phyloP scores from a whole-genome alignment of 2,888 invertebrate genomes.

The Schizotus pectinicornis region DNA sequence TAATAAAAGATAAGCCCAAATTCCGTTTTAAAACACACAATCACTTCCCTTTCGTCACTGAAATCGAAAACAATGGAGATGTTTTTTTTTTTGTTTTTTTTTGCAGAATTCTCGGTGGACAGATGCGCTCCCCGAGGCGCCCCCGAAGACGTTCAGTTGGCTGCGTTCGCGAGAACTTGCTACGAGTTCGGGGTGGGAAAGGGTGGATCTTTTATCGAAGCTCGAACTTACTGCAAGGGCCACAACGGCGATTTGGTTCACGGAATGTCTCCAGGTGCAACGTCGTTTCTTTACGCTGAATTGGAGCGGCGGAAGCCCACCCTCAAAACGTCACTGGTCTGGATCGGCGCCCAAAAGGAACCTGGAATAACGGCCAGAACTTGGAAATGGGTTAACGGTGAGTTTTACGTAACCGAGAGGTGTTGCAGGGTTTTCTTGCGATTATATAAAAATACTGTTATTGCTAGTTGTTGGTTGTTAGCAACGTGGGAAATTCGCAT shows the following conservation, averaged over 20 bases:
- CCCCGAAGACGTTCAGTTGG: conserved; percentile 79
- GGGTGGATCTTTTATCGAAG: conserved; percentile 84
- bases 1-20: too few relatives aligned
- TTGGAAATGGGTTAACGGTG: conserved; percentile 92
- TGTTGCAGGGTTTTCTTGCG: not conserved
- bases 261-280: conserved; percentile 64
- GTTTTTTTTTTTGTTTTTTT: too few relatives aligned
- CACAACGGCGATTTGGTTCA: conserved; percentile 75
- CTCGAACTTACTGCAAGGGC: conserved; percentile 73
- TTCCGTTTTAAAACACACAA: too few relatives aligned
- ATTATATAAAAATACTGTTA: not conserved
- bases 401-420: conserved; percentile 44
- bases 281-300: conserved; percentile 76
- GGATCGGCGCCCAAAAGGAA: conserved; percentile 91
- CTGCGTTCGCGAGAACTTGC: conserved; percentile 85
- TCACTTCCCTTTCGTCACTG: too few relatives aligned
- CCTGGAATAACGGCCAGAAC: conserved; percentile 81
- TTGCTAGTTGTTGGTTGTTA: too few relatives aligned
- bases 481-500: not conserved
- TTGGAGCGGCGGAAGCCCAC: conserved; percentile 80
- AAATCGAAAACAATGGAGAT: too few relatives aligned
- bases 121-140: conserved; percentile 77
- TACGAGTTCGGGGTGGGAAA: conserved; percentile 86
- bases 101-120: conserved; percentile 82
- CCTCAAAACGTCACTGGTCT: conserved; percentile 84